phyloP scores from a whole-genome alignment of 2,888 invertebrate genomes.

The Ochropleura plecta region DNA sequence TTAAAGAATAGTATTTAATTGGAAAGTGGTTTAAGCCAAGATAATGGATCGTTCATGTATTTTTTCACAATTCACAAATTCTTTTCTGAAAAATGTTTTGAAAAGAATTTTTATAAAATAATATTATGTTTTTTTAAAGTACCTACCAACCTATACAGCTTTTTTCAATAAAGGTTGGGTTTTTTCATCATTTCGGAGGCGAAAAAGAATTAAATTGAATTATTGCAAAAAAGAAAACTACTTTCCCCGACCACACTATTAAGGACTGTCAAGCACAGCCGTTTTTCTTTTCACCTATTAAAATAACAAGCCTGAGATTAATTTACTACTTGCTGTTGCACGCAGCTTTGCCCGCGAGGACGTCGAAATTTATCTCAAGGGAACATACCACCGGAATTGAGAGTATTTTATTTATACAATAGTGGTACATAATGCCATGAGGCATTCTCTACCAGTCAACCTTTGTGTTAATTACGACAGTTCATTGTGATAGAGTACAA shows the following conservation, averaged over 20 bases:
- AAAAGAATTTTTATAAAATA: neutral
- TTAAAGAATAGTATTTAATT: neutral
- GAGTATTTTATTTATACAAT: too few relatives aligned
- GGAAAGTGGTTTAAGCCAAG: neutral
- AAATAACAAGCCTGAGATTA: neutral
- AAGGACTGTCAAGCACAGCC: neutral
- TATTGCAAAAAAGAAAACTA: neutral
- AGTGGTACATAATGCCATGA: too few relatives aligned
- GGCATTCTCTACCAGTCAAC: too few relatives aligned
- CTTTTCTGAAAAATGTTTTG: neutral
- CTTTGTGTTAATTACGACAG: too few relatives aligned
- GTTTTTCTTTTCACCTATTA: neutral
- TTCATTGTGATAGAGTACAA: too few relatives aligned
- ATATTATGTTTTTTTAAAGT: neutral
- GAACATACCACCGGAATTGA: too few relatives aligned
- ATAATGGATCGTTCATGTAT: constrained; percentile 23
- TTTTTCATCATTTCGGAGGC: neutral
- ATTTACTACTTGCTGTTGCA: neutral
- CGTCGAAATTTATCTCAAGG: too few relatives aligned
- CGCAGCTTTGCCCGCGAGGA: neutral
- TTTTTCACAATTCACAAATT: neutral
- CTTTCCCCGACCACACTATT: neutral
- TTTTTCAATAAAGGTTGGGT: neutral
- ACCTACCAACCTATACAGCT: neutral
- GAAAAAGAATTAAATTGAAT: neutral